Evolutionary conservation across 2,888 invertebrate species (phyloP).

Genomic region (Acronicta leporina): DNA sequence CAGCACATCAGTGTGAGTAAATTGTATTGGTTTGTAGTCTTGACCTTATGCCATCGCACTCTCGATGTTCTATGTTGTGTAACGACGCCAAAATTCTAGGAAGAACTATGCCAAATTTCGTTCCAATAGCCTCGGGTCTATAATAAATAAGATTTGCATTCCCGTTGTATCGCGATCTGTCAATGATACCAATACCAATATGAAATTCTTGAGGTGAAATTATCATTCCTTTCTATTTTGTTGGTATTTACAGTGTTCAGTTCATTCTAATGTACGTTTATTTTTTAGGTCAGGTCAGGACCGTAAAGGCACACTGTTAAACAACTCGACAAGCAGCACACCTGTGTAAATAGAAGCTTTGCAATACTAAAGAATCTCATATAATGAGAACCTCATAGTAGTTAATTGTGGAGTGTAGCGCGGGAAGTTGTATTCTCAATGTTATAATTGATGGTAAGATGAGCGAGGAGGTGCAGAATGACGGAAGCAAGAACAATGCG

Average conservation of each 20-base stretch:
- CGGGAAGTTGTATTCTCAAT: conserved; percentile 62
- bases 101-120: conserved; percentile 80
- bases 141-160: conserved; percentile 56
- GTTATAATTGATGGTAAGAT: conserved; percentile 77
- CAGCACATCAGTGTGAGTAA: conserved; percentile 64
- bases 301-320: conserved; percentile 26
- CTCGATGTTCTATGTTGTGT: conserved; percentile 83
- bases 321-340: conserved; percentile 51
- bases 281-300: conserved; percentile 60
- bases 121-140: conserved; percentile 64
- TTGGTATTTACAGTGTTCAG: conserved; percentile 38
- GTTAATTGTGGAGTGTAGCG: conserved; percentile 53
- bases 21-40: conserved; percentile 75
- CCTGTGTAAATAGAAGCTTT: conserved; percentile 64
- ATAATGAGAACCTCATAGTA: conserved; percentile 76
- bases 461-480: conserved; percentile 84
- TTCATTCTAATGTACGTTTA: conserved; percentile 37
- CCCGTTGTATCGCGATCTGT: conserved; percentile 57
- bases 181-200: conserved; percentile 55
- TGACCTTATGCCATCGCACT: conserved; percentile 82
- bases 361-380: conserved; percentile 54
- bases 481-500: conserved; percentile 73
- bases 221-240: conserved; percentile 54
- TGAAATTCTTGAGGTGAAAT: conserved; percentile 62
- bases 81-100: conserved; percentile 82